Percentiles rank a stretch among this genome's conserved stretches.
Evolutionary conservation across 2,113 vertebrate genomes (phyloP).

Genomic region (Steatornis caripensis): DNA sequence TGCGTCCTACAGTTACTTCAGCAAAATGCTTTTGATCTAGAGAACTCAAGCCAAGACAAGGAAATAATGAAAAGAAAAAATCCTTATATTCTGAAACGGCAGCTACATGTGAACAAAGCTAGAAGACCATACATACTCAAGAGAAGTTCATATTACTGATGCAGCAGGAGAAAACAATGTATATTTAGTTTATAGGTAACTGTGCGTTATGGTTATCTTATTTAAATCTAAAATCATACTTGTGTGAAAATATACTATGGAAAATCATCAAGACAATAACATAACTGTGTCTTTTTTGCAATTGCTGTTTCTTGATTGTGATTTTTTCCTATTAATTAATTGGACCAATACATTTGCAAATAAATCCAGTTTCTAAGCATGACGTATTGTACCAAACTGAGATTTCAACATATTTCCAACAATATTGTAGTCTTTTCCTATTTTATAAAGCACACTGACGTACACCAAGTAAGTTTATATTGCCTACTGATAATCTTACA

Average conservation of each 20-base stretch:
- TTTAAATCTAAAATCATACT: conserved; percentile 62
- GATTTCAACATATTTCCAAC: background rate
- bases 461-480: background rate
- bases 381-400: conserved; percentile 61
- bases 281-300: conserved; percentile 68
- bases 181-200: conserved; percentile 76
- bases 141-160: conserved; percentile 87
- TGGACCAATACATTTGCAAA: conserved; percentile 78
- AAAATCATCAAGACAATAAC: conserved; percentile 50
- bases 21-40: conserved; percentile 77
- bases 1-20: conserved; percentile 75
- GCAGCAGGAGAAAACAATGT: conserved; percentile 29
- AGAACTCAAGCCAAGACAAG: conserved; percentile 76
- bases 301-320: conserved; percentile 68
- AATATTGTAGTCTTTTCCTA: background rate
- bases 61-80: conserved; percentile 90
- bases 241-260: conserved; percentile 68
- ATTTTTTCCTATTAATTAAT: conserved; percentile 75
- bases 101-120: conserved; percentile 84
- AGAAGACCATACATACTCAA: conserved; percentile 96
- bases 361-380: conserved; percentile 79
- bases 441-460: background rate
- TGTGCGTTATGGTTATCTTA: conserved; percentile 69
- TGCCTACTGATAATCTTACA: background rate
- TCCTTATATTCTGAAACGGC: conserved; percentile 94